phyloP scores from a whole-genome alignment of 1,140 invertebrate species.

The Aricia agestis region DNA sequence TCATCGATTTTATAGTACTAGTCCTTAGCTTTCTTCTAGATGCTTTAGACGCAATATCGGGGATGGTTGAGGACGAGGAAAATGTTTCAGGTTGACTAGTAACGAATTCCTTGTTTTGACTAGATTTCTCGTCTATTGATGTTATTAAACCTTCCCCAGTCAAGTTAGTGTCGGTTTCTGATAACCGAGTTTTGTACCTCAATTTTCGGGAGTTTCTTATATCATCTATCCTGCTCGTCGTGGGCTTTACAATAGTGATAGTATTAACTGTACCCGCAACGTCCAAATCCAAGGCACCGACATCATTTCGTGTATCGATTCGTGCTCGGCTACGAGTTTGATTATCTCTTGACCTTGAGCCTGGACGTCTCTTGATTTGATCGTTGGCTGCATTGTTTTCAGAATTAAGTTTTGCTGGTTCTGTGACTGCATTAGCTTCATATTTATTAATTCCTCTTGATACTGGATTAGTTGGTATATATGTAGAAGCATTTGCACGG shows the following conservation, averaged over 20 bases:
- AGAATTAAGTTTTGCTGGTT: slow-evolving; percentile 9
- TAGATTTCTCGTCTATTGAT: slow-evolving; percentile 55
- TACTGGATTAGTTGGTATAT: slow-evolving; percentile 44
- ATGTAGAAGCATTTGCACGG: slow-evolving; percentile 33
- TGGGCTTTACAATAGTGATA: slow-evolving; percentile 46
- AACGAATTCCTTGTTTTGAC: slow-evolving; percentile 49
- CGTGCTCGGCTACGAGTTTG: slow-evolving; percentile 43
- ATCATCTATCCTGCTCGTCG: slow-evolving; percentile 49
- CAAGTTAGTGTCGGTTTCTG: slow-evolving; percentile 65
- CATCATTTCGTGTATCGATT: slow-evolving; percentile 45
- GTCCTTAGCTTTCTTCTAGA: slow-evolving; percentile 26
- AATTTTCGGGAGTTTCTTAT: slow-evolving; percentile 56
- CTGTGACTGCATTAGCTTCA: slow-evolving; percentile 5
- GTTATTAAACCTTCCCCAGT: slow-evolving; percentile 54
- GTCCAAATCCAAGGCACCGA: slow-evolving; percentile 50
- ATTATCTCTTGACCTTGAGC: slow-evolving; percentile 35
- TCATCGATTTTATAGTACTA: slow-evolving; percentile 44
- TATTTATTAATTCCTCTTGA: slow-evolving; percentile 37
- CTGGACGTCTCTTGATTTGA: slow-evolving; percentile 52
- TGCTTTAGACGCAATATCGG: slow-evolving; percentile 25
- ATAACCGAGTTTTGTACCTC: slow-evolving; percentile 52
- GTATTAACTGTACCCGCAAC: slow-evolving; percentile 60
- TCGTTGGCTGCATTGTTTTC: slow-evolving; percentile 22
- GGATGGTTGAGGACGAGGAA: slow-evolving; percentile 42
- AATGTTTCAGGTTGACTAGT: slow-evolving; percentile 53